These are phyloP conservation scores for Aplysina aerophoba DNA, from an alignment of 37 sponge, comb jelly and placozoan genomes.

Conservation along the genomic window DNA sequence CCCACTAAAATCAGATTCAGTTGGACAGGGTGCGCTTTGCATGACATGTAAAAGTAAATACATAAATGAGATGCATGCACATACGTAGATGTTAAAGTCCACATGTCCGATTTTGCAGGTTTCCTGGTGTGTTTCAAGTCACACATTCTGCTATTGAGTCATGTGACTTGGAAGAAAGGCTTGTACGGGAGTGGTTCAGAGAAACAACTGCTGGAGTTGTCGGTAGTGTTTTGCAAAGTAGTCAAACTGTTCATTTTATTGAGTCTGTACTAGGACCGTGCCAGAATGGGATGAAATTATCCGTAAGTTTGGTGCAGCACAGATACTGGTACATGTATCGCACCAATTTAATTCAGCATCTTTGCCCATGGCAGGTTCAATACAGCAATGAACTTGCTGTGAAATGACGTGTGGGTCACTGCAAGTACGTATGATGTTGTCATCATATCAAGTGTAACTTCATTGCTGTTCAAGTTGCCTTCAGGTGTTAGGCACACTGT, in stretches of 20 bases:
- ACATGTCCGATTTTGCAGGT: constrained; percentile 20
- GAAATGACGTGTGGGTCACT: constrained; percentile 46
- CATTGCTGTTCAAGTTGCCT: constrained; percentile 70
- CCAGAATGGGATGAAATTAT: constrained; percentile 48
- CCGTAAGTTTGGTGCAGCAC: constrained; percentile 37
- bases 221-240: constrained; percentile 14
- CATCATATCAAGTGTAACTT: constrained; percentile 55
- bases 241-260: constrained; percentile 66
- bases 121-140: constrained; percentile 60
- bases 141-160: constrained; percentile 40
- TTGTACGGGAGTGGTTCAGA: constrained; percentile 32
- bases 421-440: constrained; percentile 58
- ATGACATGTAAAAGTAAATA: background rate
- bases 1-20: constrained; percentile 29
- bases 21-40: constrained; percentile 66
- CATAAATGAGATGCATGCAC: background rate
- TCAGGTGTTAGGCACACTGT: constrained; percentile 53
- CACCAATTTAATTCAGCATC: background rate
- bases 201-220: constrained; percentile 18
- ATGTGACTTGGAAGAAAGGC: constrained; percentile 45
- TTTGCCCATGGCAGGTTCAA: constrained; percentile 39
- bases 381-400: constrained; percentile 54
- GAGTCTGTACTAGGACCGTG: constrained; percentile 64
- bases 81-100: background rate
- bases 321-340: too few relatives aligned